A percentile compares a stretch with the other conserved stretches of the same genome.
Conservation (phyloP, 2,888 invertebrate genomes). For the Chalcosyrphus nemorum region DNA sequence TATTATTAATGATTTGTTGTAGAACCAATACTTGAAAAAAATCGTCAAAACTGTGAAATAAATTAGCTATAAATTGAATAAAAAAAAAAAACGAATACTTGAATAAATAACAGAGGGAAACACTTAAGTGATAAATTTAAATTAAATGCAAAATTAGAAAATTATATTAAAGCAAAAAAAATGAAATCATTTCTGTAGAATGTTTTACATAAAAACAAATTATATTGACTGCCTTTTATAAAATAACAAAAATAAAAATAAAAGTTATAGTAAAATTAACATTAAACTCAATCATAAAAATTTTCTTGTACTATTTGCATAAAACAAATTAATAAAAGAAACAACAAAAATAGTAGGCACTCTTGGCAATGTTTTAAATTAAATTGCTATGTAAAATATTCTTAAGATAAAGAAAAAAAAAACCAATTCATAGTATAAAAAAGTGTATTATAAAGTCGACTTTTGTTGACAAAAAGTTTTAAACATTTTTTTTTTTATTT, state of each 20-base stretch:
- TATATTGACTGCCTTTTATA: conserved; percentile 73
- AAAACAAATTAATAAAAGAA: conserved; percentile 13
- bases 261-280: conserved; percentile 27
- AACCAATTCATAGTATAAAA: too few relatives aligned
- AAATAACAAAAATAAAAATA: conserved; percentile 12
- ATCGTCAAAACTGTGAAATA: conserved; percentile 73
- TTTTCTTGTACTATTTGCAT: conserved; percentile 67
- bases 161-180: conserved; percentile 55
- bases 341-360: conserved; percentile 45
- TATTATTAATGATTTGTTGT: conserved; percentile 56
- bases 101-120: conserved; percentile 67
- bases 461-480: conserved; percentile 54
- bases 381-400: conserved; percentile 55
- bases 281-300: conserved; percentile 69
- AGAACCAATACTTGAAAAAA: conserved; percentile 74
- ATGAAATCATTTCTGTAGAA: conserved; percentile 59
- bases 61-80: conserved; percentile 68
- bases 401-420: conserved; percentile 21
- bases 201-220: conserved; percentile 67
- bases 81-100: conserved; percentile 4
- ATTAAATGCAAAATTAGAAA: conserved; percentile 62
- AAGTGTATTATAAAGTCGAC: conserved; percentile 44
- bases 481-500: conserved; percentile 3
- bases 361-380: conserved; percentile 53
- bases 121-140: conserved; percentile 70